Evolutionary conservation across 2,113 vertebrate genomes (phyloP).

Genomic region (Stomatorhinus ivindoensis): DNA sequence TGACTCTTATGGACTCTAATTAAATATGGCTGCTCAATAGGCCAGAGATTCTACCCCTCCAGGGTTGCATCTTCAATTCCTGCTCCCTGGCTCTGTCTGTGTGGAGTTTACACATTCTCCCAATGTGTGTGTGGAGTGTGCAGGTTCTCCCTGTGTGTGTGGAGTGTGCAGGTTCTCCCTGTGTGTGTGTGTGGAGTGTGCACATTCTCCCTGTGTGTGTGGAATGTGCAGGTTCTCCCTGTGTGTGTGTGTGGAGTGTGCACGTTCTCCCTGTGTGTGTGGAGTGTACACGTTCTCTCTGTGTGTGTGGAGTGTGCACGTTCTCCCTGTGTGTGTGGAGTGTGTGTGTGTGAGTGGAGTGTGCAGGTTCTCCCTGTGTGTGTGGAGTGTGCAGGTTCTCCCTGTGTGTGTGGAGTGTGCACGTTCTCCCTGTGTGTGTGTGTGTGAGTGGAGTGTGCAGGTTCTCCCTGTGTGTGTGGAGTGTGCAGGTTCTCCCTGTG

Average conservation of each 20-base stretch:
- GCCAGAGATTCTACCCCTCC: background rate
- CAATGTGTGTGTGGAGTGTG: background rate
- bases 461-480: background rate
- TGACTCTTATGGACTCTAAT: background rate
- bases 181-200: no score
- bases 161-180: background rate
- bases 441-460: no score
- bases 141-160: no score
- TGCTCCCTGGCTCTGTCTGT: background rate
- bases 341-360: background rate
- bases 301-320: no score
- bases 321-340: background rate
- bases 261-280: no score
- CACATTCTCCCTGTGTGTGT: background rate
- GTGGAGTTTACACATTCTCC: background rate
- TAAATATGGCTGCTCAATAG: background rate
- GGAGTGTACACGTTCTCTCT: background rate
- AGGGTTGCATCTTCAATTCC: background rate
- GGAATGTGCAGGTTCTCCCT: background rate
- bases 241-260: background rate
- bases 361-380: background rate
- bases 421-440: background rate
- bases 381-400: no score
- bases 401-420: background rate
- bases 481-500: background rate